Conservation (phyloP, 23 tunicate species). For the Trididemnum clinides region DNA sequence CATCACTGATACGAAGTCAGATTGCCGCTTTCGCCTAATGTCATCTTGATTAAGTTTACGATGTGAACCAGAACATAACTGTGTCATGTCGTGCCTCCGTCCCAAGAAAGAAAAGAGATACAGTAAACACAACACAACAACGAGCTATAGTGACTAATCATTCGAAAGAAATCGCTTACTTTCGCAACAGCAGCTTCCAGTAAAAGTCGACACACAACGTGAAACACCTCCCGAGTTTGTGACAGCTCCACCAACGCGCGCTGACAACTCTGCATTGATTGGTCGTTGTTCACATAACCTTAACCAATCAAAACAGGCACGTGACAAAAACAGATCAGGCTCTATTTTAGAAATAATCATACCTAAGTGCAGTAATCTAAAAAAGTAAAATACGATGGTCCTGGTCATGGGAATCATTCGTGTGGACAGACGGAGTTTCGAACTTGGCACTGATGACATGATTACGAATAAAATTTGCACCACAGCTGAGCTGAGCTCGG, state of each 20-base stretch:
- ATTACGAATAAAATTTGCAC: conserved; percentile 40
- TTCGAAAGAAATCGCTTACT: too few relatives aligned
- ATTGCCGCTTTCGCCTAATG: too few relatives aligned
- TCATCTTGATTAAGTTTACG: too few relatives aligned
- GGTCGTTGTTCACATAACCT: conserved; percentile 83
- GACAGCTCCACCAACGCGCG: conserved; percentile 63
- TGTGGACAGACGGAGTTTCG: conserved; percentile 26
- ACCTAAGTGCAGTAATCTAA: conserved; percentile 67
- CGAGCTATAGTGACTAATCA: too few relatives aligned
- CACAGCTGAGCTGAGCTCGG: background rate
- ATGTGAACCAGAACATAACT: too few relatives aligned
- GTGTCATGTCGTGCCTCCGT: too few relatives aligned
- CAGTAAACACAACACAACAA: too few relatives aligned
- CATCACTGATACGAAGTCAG: too few relatives aligned
- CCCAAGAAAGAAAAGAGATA: too few relatives aligned
- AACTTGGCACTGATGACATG: conserved; percentile 22
- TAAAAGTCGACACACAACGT: conserved; percentile 62
- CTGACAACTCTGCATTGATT: conserved; percentile 72
- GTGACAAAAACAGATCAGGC: too few relatives aligned
- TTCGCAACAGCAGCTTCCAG: conserved; percentile 68
- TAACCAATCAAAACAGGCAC: background rate
- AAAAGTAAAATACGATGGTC: conserved; percentile 65
- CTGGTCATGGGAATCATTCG: conserved; percentile 37
- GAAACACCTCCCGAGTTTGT: conserved; percentile 55
- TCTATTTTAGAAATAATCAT: background rate